Evolutionary conservation across 1,140 invertebrate species (phyloP).

Genomic region (Drosophila mauritiana): DNA sequence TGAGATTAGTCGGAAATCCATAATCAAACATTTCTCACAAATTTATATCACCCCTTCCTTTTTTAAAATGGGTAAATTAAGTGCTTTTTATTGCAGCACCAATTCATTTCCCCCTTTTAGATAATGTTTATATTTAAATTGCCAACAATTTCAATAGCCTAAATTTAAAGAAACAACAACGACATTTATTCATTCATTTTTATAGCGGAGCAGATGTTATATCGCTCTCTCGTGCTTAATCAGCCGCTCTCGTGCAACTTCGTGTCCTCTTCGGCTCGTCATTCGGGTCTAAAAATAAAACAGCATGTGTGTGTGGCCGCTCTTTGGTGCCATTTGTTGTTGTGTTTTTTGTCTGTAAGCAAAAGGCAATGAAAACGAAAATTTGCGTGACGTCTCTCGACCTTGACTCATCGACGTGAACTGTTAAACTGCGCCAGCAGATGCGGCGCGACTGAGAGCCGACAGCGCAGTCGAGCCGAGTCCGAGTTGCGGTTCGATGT

Average conservation of each 20-base stretch:
- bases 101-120: conserved; percentile 6
- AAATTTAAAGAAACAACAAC: conserved; percentile 24
- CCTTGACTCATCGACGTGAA: conserved; percentile 85
- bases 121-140: conserved; percentile 30
- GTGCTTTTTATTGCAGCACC: conserved; percentile 13
- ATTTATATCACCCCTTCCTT: too few relatives aligned
- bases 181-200: conserved; percentile 42
- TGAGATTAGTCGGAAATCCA: not conserved
- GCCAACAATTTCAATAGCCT: conserved; percentile 6
- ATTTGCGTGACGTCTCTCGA: conserved; percentile 85
- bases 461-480: conserved; percentile 58
- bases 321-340: conserved; percentile 15
- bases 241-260: conserved; percentile 19
- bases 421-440: conserved; percentile 77
- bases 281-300: conserved; percentile 76
- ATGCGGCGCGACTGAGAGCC: conserved; percentile 44
- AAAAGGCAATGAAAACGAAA: conserved; percentile 84
- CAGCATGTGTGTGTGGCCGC: conserved; percentile 41
- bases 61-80: conserved; percentile 10
- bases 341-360: conserved; percentile 67
- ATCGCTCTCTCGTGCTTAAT: conserved; percentile 20
- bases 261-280: conserved; percentile 47
- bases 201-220: conserved; percentile 19
- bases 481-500: conserved; percentile 55
- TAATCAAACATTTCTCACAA: not conserved